phyloP scores from a whole-genome alignment of 2,888 invertebrate genomes.

The Seira sanloemensis region DNA sequence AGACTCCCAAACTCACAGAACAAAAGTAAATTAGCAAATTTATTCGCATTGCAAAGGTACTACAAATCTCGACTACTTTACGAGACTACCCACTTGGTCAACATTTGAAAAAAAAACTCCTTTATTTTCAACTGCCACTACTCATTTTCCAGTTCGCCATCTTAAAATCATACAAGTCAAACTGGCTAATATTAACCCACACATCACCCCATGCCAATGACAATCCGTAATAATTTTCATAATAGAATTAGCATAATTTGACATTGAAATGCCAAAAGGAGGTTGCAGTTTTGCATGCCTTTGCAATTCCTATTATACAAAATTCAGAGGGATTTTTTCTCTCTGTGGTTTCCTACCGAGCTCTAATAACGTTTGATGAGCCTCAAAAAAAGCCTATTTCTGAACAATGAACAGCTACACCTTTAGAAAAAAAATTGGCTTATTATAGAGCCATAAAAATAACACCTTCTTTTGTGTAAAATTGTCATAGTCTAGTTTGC shows the following conservation, averaged over 20 bases:
- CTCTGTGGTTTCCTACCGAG: slow-evolving; percentile 49
- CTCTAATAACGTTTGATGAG: not conserved
- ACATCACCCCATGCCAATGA: not conserved
- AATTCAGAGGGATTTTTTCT: too few species aligned
- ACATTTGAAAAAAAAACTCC: slow-evolving; percentile 5
- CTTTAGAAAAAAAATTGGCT: not conserved
- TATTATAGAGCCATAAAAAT: not conserved
- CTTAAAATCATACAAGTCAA: too few species aligned
- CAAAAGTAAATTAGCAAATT: not conserved
- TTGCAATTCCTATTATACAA: too few species aligned
- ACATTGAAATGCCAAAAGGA: slow-evolving; percentile 50
- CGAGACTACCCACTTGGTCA: not conserved
- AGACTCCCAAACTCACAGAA: not conserved
- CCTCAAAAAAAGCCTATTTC: not conserved
- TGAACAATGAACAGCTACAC: not conserved
- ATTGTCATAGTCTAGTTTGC: not conserved
- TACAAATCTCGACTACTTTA: too few species aligned
- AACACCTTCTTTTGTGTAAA: not conserved
- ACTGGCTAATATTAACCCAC: not conserved
- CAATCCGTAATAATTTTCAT: not conserved
- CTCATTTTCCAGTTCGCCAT: slow-evolving; percentile 9
- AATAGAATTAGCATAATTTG: slow-evolving; percentile 46
- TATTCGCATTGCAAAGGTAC: too few species aligned
- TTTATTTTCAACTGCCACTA: not conserved
- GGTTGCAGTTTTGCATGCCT: slow-evolving; percentile 14